phyloP scores from a whole-genome alignment of 2,113 vertebrate species.

The Zapornia atra region DNA sequence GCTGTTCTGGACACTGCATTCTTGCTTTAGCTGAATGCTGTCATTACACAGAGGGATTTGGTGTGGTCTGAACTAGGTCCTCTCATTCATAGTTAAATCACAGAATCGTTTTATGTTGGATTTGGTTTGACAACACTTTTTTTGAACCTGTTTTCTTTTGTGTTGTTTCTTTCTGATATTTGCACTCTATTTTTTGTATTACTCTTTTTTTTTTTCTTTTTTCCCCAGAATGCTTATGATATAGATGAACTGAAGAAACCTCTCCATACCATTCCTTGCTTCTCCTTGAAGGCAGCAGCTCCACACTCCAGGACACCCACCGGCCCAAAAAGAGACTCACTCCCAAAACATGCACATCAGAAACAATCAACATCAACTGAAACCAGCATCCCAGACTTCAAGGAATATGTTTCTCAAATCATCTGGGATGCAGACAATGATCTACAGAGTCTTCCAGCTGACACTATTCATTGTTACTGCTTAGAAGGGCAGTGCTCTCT shows the following conservation, averaged over 20 bases:
- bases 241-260: conserved; percentile 87
- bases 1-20: not conserved
- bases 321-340: conserved; percentile 78
- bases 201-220: not conserved
- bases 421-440: conserved; percentile 84
- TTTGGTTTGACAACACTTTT: not conserved
- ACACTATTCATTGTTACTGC: conserved; percentile 81
- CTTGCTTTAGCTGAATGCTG: not conserved
- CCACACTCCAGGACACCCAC: conserved; percentile 76
- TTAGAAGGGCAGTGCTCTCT: conserved; percentile 80
- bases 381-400: conserved; percentile 76
- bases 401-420: conserved; percentile 82
- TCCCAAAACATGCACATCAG: conserved; percentile 51
- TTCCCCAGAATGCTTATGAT: conserved; percentile 81
- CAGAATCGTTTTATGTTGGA: not conserved
- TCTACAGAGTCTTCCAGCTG: conserved; percentile 73
- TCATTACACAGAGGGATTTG: not conserved
- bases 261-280: conserved; percentile 78
- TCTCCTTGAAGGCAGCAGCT: conserved; percentile 78
- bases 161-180: not conserved
- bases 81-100: not conserved
- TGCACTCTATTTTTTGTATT: not conserved
- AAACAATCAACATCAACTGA: conserved; percentile 65
- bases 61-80: not conserved
- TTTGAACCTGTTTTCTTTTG: not conserved